Percentiles rank a stretch among this genome's conserved stretches.
phyloP scores from a whole-genome alignment of 2,113 vertebrate species.

The Acanthisitta chloris region DNA sequence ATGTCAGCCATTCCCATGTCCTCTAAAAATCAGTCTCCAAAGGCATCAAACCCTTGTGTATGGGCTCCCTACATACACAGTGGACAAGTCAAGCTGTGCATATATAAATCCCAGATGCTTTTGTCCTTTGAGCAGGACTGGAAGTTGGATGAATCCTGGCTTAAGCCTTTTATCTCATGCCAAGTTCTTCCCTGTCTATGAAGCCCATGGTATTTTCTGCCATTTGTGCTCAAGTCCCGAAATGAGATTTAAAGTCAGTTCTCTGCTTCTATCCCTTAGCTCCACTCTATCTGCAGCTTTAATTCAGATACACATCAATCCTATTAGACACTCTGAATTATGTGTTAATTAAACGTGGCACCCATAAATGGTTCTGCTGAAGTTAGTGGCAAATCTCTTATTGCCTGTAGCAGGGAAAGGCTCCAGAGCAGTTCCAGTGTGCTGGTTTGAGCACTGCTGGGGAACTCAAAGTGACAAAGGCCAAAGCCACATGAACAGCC shows the following conservation, averaged over 20 bases:
- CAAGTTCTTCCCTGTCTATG: not conserved
- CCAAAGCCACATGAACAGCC: not conserved
- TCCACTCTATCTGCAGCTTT: conserved; percentile 22
- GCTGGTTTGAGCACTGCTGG: not conserved
- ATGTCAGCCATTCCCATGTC: not conserved
- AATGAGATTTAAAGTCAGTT: conserved; percentile 10
- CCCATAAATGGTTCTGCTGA: not conserved
- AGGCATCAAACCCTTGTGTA: not conserved
- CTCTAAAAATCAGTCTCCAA: not conserved
- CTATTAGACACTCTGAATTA: conserved; percentile 27
- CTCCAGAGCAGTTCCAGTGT: not conserved
- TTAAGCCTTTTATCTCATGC: conserved; percentile 13
- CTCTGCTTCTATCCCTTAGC: not conserved
- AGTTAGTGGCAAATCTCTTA: conserved; percentile 18
- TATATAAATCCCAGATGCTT: not conserved
- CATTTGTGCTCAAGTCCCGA: not conserved
- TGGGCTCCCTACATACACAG: not conserved
- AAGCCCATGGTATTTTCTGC: not conserved
- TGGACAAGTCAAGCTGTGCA: not conserved
- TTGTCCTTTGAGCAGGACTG: not conserved
- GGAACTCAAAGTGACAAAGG: not conserved
- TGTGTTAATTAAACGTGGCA: not conserved
- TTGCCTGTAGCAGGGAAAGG: not conserved
- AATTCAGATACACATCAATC: conserved; percentile 46
- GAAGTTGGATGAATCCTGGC: not conserved